A percentile compares a stretch with the other conserved stretches of the same genome.
Conservation (phyloP, 1,140 invertebrate species). For the Aleiodes sp. region DNA sequence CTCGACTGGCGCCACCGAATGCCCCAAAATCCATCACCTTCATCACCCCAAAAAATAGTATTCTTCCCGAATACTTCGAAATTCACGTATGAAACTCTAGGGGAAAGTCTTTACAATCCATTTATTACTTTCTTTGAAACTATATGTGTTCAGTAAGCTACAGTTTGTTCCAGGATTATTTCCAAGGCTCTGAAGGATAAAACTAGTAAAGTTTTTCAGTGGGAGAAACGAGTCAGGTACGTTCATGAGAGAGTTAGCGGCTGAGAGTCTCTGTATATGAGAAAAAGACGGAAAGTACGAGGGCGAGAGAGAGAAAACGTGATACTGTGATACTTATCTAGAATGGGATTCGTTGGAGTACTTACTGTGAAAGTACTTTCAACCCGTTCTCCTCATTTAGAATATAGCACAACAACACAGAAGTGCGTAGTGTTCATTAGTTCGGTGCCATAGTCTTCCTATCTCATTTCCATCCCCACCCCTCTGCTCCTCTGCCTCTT, state of each 20-base stretch:
- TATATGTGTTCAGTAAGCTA: not conserved
- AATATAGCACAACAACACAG: not conserved
- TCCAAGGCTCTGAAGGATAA: not conserved
- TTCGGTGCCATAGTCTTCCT: not conserved
- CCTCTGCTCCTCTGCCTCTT: too few relatives aligned
- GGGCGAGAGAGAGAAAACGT: not conserved
- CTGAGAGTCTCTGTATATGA: not conserved
- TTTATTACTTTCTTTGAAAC: not conserved
- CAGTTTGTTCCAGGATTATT: conserved; percentile 14
- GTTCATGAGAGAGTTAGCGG: conserved; percentile 19
- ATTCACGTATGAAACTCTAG: not conserved
- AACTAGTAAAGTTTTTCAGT: conserved; percentile 35
- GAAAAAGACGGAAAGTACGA: not conserved
- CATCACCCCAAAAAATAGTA: too few relatives aligned
- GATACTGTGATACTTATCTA: conserved; percentile 32
- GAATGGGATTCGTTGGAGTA: conserved; percentile 31
- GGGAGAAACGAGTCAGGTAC: not conserved
- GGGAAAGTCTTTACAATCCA: not conserved
- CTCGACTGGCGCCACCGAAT: too few relatives aligned
- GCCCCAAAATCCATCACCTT: too few relatives aligned
- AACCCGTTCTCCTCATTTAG: not conserved
- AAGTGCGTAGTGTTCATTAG: not conserved
- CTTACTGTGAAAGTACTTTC: conserved; percentile 19
- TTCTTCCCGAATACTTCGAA: too few relatives aligned
- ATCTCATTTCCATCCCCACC: too few relatives aligned